Base-by-base conservation (phyloP, 2,113 vertebrate species). In the Notechis scutatus region DNA sequence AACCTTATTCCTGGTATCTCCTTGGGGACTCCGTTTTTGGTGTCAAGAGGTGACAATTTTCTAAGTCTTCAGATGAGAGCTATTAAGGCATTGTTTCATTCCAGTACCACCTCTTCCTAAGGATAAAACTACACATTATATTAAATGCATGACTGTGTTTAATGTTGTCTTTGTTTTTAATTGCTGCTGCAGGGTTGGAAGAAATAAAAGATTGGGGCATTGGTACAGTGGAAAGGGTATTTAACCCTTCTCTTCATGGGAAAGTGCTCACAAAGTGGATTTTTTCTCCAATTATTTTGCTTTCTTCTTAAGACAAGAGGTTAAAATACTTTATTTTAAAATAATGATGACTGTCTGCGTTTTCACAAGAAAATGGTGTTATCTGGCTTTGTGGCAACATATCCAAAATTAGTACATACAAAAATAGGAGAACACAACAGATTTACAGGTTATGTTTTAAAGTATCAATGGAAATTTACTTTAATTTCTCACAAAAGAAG, bases 381-480 rank as follows among this genome's bases (percentile, higher is more conserved):
- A 89, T 89, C 56, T 59, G 56, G 88, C n/a, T 57, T 89, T 12
- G 34, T 89, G 56, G 88, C 39, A 89, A 39, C 39, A 59, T 57
- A 47, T 39, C 24, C 56, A 89, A 89, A 89, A 61, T 61, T 89
- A 89, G 88, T 89, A 89, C 23, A 12, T 45, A 26, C 39, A 59
- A 89, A 89, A 89, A 89, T 89, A 89, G 56, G 55, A 61, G 21
- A 89, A 89, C 50, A 88, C 39, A 89, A 89, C 88, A 89, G 88
- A 89, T 61, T 89, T 89, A 59, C 88, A 59, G 56, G 39, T 61
- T 56, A 89, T 42, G 34, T 89, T 45, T 89, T 89, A 59, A 23
- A 14, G 56, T 89, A 89, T 15, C 88, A 89, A 47, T 8, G 34
- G 55, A 89, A 89, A 12, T 59, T 89, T 89, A 59, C 61, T 61